Evolutionary conservation across 2,113 vertebrate genomes (phyloP).

Genomic region (Hemibagrus wyckioides): DNA sequence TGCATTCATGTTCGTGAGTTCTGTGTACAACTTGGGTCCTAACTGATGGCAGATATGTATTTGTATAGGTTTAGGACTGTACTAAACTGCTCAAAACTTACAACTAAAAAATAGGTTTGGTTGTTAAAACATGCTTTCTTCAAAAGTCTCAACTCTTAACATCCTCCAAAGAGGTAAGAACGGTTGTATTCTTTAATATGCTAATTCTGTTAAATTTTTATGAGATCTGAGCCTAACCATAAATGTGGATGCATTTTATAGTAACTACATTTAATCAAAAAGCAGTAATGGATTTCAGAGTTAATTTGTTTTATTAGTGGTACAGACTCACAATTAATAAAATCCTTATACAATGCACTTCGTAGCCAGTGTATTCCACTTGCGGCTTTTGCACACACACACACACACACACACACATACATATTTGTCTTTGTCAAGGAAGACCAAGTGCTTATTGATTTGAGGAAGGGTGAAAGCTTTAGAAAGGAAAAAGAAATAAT

Average conservation of each 20-base stretch:
- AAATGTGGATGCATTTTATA: background rate
- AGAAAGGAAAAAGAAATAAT: slow-evolving; percentile 56
- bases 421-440: slow-evolving; percentile 58
- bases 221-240: background rate
- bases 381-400: background rate
- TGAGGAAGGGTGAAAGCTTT: slow-evolving; percentile 42
- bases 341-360: background rate
- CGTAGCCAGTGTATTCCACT: background rate
- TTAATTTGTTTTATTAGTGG: background rate
- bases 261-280: background rate
- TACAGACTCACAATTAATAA: background rate
- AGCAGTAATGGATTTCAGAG: background rate
- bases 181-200: background rate
- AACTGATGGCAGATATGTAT: background rate
- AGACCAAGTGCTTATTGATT: slow-evolving; percentile 76
- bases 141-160: background rate
- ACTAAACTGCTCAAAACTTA: background rate
- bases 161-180: background rate
- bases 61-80: background rate
- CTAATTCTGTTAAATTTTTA: background rate
- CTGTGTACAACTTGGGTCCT: background rate
- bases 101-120: background rate
- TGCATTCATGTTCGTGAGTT: background rate
- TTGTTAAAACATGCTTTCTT: background rate
- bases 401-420: background rate